These are phyloP conservation scores for Pristis pectinata DNA, from an alignment of 2,797 vertebrate species.

Conservation along the genomic window DNA sequence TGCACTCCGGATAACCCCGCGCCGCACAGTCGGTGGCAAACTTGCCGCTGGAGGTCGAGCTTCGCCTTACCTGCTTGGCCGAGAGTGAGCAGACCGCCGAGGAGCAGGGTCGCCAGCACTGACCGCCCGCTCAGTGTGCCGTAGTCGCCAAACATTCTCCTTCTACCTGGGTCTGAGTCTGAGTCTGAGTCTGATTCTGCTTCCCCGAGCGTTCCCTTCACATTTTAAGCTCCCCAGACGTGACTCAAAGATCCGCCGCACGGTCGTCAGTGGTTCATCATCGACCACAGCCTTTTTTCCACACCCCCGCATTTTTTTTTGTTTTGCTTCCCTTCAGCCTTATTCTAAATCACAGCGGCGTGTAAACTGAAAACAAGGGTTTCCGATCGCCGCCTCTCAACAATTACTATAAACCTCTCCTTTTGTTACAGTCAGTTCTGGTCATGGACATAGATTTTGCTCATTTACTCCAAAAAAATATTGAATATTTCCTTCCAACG, in stretches of 20 bases:
- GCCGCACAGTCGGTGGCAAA: too few species aligned
- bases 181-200: not conserved
- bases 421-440: not conserved
- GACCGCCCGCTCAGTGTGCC: not conserved
- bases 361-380: too few species aligned
- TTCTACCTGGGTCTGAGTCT: too few species aligned
- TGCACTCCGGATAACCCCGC: too few species aligned
- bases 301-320: too few species aligned
- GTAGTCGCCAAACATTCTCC: not conserved
- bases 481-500: not conserved
- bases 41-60: too few species aligned
- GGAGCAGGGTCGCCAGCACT: conserved; percentile 40
- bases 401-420: not conserved
- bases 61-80: conserved; percentile 48
- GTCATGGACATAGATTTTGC: not conserved
- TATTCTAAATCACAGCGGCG: too few species aligned
- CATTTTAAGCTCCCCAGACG: not conserved
- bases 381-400: not conserved
- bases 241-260: not conserved
- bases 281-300: too few species aligned
- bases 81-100: conserved; percentile 40
- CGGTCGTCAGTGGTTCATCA: too few species aligned
- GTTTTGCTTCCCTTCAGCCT: too few species aligned
- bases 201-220: not conserved
- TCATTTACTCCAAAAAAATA: not conserved